Percentiles rank a stretch among this genome's conserved stretches.
phyloP scores from a whole-genome alignment of 2,113 vertebrate genomes.

The Trematocara marginatum region DNA sequence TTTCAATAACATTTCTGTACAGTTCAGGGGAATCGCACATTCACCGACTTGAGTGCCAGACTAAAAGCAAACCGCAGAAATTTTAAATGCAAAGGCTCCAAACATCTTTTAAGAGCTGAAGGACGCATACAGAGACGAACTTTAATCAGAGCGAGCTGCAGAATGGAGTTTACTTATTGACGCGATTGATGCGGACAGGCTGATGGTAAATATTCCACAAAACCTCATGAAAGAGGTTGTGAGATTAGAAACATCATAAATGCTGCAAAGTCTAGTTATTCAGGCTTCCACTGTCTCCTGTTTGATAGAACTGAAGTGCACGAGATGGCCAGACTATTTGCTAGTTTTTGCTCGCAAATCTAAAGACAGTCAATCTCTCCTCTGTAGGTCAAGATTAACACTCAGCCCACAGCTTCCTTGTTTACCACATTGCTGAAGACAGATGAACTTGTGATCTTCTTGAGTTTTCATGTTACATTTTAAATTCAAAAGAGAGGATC shows the following conservation, averaged over 20 bases:
- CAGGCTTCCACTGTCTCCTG: not conserved
- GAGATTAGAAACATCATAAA: constrained; percentile 44
- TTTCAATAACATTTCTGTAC: not conserved
- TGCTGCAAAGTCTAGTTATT: constrained; percentile 4
- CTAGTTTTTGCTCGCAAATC: constrained; percentile 11
- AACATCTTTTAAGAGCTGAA: constrained; percentile 15
- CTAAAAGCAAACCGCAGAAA: not conserved
- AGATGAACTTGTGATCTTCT: constrained; percentile 18
- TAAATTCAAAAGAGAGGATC: constrained; percentile 16
- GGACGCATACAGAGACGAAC: not conserved
- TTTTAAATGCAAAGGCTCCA: constrained; percentile 1
- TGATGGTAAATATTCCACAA: constrained; percentile 60
- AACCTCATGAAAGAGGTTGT: constrained; percentile 51
- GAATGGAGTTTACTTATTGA: constrained; percentile 30
- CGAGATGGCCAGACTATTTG: constrained; percentile 8
- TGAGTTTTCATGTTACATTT: constrained; percentile 29
- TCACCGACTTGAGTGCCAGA: not conserved
- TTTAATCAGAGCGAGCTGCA: constrained; percentile 10
- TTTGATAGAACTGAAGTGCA: constrained; percentile 53
- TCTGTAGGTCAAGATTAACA: constrained; percentile 9
- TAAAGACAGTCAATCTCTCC: constrained; percentile 3
- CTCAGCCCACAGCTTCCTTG: constrained; percentile 4
- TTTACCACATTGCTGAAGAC: constrained; percentile 22
- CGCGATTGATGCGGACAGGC: constrained; percentile 47
- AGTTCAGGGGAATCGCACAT: not conserved